A percentile compares a stretch with the other conserved stretches of the same genome.
These are phyloP conservation scores for Polydrusus cervinus DNA, from an alignment of 2,888 invertebrate genomes.

Conservation along the genomic window DNA sequence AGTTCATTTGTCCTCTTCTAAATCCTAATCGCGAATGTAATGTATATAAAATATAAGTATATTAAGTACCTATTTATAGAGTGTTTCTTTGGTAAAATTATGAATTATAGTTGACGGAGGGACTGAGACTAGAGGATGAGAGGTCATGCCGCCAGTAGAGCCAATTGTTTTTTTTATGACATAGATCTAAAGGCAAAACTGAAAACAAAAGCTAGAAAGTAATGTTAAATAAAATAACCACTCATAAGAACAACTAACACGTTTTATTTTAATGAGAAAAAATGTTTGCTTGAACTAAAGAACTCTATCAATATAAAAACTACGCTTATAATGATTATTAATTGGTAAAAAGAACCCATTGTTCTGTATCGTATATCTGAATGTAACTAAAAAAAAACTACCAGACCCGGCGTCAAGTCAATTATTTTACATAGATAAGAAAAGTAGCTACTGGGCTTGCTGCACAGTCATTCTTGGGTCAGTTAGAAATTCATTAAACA, in stretches of 20 bases:
- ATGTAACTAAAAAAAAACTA: slow-evolving; percentile 37
- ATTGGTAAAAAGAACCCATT: slow-evolving; percentile 38
- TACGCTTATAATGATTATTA: slow-evolving; percentile 42
- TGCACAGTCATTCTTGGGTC: slow-evolving; percentile 66
- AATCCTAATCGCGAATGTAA: too few relatives aligned
- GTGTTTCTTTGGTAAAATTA: too few relatives aligned
- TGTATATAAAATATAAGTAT: too few relatives aligned
- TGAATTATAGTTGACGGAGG: too few relatives aligned
- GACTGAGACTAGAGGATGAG: too few relatives aligned
- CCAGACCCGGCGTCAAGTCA: slow-evolving; percentile 50
- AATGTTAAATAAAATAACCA: neutral
- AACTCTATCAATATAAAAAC: slow-evolving; percentile 26
- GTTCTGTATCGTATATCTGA: slow-evolving; percentile 35
- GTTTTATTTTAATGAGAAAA: slow-evolving; percentile 6
- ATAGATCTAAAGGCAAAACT: too few relatives aligned
- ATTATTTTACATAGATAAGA: slow-evolving; percentile 57
- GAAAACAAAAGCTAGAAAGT: neutral
- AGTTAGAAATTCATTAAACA: slow-evolving; percentile 69
- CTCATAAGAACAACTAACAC: neutral
- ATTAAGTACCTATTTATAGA: too few relatives aligned
- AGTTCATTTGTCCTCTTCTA: too few relatives aligned
- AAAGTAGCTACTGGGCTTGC: slow-evolving; percentile 71
- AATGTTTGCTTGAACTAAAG: neutral
- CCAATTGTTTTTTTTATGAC: too few relatives aligned
- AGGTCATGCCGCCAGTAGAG: neutral